Evolutionary conservation across 2,113 vertebrate species (phyloP), one percentile per base, ranked within the genome.

Genomic region (Grantiella picta): DNA sequence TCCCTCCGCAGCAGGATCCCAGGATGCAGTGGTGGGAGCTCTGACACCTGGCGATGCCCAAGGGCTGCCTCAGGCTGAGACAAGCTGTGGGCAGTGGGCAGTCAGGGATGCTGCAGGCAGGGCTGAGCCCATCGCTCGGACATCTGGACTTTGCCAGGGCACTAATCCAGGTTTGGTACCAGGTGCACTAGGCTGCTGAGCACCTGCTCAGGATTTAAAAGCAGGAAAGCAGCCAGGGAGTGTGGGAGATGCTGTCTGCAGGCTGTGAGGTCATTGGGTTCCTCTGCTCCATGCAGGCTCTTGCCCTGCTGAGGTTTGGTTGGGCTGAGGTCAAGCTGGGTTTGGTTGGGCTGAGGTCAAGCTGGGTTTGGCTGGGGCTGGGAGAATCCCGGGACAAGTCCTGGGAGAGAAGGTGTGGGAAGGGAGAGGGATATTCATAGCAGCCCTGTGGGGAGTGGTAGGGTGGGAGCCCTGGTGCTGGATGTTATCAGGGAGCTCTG

Each of bases 81-180:
- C 0, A 1, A 33, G 42, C n/a, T 19, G 69, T 10, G 9, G 36
- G 57, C 38, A 36, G 0, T 12, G 19, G 54, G 47, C 47, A 47
- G 47, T 11, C 47, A 23, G 47, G 47, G 47, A 36, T 24, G 66
- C 63, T 53, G 53, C 71, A 22, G 63, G 57, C 22, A 33, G 47
- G 63, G 61, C 5, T 3, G 36, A 85, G 29, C 50, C 33, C 11
- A 3, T 80, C 69, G 33, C 25, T 49, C 0, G 0, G 12, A 31
- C 27, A 16, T 5, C 33, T 11, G 77, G 45, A n/a, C 57, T 65
- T 20, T n/a, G 38, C 11, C 3, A 29, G 70, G 70, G 12, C 49
- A 23, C 54, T 3, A 13, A 3, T 29, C 38, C 9, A 3, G 7
- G 28, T 4, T 5, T 0, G 4, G 42, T 38, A 20, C 12, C 0